phyloP scores from a whole-genome alignment of 2,797 vertebrate species.

The Brachyalestes nurse region DNA sequence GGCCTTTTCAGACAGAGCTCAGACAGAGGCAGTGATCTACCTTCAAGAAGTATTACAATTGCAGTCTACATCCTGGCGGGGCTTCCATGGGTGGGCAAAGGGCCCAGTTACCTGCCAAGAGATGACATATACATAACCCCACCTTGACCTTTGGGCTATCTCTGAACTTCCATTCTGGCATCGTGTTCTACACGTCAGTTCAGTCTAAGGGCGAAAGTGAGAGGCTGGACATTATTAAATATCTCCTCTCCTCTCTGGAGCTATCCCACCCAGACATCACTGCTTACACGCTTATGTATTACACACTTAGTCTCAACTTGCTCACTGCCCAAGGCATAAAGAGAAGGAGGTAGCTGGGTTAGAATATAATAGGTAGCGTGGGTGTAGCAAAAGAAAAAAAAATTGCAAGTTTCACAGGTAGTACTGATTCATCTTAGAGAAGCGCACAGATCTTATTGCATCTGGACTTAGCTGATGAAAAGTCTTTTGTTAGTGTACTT shows the following conservation, averaged over 20 bases:
- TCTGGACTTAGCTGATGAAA: constrained; percentile 6
- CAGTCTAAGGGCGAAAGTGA: constrained; percentile 45
- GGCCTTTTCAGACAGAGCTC: constrained; percentile 52
- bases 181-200: constrained; percentile 46
- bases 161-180: constrained; percentile 53
- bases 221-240: constrained; percentile 52
- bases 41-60: constrained; percentile 58
- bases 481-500: constrained; percentile 27
- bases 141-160: constrained; percentile 55
- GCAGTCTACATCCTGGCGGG: constrained; percentile 66
- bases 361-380: constrained; percentile 43
- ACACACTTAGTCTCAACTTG: constrained; percentile 71
- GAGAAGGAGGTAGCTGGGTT: constrained; percentile 67
- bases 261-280: constrained; percentile 67
- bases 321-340: constrained; percentile 68
- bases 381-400: constrained; percentile 46
- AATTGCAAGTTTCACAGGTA: constrained; percentile 19
- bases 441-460: constrained; percentile 5
- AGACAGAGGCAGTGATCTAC: constrained; percentile 57
- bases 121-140: constrained; percentile 66
- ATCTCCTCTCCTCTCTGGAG: constrained; percentile 59
- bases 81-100: constrained; percentile 55
- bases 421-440: constrained; percentile 10
- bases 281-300: constrained; percentile 32
- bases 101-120: constrained; percentile 65